Conservation (phyloP, 2,113 vertebrate species). For the Heloderma charlesbogerti region DNA sequence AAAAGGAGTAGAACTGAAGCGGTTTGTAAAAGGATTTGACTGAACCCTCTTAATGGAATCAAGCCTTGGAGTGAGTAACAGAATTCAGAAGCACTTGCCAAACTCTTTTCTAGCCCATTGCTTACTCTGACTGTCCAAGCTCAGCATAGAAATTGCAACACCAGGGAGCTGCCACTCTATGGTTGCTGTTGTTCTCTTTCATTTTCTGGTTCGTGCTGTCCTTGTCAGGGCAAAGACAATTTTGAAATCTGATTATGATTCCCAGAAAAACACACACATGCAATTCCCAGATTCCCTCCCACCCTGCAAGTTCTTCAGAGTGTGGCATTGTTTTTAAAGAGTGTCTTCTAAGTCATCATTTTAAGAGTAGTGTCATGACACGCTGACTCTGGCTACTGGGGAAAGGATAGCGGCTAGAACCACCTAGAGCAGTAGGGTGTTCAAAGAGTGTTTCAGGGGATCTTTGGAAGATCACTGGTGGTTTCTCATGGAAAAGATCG, state of each 20-base stretch:
- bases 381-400: not conserved
- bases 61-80: not conserved
- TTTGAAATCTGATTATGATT: not conserved
- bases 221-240: not conserved
- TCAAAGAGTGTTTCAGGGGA: not conserved
- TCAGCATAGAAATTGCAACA: not conserved
- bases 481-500: too few relatives aligned
- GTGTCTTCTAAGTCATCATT: not conserved
- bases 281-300: not conserved
- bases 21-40: not conserved
- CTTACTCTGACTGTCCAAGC: not conserved
- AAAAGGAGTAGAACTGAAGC: not conserved
- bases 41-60: not conserved
- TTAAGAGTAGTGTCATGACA: not conserved
- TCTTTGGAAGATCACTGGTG: not conserved
- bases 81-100: not conserved
- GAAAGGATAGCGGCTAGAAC: not conserved
- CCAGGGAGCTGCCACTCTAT: not conserved
- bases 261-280: not conserved
- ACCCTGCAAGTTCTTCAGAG: not conserved
- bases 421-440: not conserved
- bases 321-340: not conserved
- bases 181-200: not conserved
- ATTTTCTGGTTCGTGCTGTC: not conserved
- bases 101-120: not conserved